A percentile compares a stretch with the other conserved stretches of the same genome.
These are phyloP conservation scores for Axea sp. DNA, from an alignment of 2,888 invertebrate species.

Conservation along the genomic window DNA sequence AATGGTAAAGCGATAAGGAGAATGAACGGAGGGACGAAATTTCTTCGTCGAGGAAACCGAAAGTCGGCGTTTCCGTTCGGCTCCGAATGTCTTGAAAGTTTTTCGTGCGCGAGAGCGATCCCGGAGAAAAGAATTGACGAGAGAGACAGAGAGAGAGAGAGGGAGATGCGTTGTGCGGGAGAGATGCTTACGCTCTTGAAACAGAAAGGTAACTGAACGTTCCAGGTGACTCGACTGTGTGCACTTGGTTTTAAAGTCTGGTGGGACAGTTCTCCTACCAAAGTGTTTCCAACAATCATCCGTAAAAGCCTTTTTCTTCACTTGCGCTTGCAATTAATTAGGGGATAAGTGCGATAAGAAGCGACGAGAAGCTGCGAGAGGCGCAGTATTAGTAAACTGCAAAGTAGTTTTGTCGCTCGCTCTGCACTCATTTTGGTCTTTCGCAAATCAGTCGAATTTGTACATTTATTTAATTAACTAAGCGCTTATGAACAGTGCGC, in stretches of 20 bases:
- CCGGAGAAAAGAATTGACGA: constrained; percentile 3
- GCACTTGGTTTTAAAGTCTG: constrained; percentile 68
- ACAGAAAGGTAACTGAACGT: constrained; percentile 77
- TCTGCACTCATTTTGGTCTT: no score
- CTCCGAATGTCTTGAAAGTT: constrained; percentile 29
- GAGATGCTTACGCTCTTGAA: constrained; percentile 76
- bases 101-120: constrained; percentile 3
- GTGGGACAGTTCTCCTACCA: constrained; percentile 71
- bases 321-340: constrained; percentile 24
- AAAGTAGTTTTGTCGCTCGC: no score
- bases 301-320: constrained; percentile 65
- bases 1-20: no score
- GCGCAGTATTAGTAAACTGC: no score
- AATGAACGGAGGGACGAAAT: neutral
- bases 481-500: no score
- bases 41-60: constrained; percentile 2
- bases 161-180: constrained; percentile 39
- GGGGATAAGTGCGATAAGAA: neutral
- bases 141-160: constrained; percentile 9
- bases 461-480: no score
- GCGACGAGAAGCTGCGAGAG: neutral
- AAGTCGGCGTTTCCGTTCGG: constrained; percentile 18
- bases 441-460: no score
- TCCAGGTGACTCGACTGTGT: constrained; percentile 65
- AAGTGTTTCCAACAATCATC: constrained; percentile 49